Evolutionary conservation across 2,888 invertebrate species (phyloP).

Genomic region (Aspidiotus rigidus): DNA sequence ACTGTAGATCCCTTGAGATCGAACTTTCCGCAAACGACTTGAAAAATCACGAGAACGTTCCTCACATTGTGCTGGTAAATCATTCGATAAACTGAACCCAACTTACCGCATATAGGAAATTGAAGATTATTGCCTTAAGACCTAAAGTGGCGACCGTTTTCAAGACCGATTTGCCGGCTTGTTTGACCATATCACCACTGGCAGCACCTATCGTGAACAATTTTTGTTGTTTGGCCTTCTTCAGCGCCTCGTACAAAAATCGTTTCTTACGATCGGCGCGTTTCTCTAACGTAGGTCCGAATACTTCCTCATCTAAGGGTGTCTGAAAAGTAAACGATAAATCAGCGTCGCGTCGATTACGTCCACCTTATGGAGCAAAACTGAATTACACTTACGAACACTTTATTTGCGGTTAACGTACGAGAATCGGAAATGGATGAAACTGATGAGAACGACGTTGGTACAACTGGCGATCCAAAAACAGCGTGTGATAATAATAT

Average conservation of each 20-base stretch:
- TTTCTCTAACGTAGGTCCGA: conserved; percentile 34
- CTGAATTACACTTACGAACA: conserved; percentile 8
- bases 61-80: no score
- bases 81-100: no score
- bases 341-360: no score
- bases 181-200: conserved; percentile 38
- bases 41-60: no score
- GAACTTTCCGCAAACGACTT: no score
- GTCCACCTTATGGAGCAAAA: no score
- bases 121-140: conserved; percentile 39
- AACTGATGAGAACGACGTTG: conserved; percentile 5
- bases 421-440: conserved; percentile 16
- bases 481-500: conserved; percentile 30
- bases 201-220: conserved; percentile 37
- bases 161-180: conserved; percentile 38
- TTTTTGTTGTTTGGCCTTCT: conserved; percentile 34
- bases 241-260: conserved; percentile 28
- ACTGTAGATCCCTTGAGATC: no score
- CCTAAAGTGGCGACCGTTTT: conserved; percentile 40
- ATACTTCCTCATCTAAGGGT: conserved; percentile 35
- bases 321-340: conserved; percentile 24
- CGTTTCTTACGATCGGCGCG: conserved; percentile 35
- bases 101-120: conserved; percentile 39
- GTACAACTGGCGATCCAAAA: conserved; percentile 27
- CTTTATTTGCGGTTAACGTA: conserved; percentile 12